Evolutionary conservation across 2,113 vertebrate species (phyloP).

Genomic region (Thryonomys swinderianus): DNA sequence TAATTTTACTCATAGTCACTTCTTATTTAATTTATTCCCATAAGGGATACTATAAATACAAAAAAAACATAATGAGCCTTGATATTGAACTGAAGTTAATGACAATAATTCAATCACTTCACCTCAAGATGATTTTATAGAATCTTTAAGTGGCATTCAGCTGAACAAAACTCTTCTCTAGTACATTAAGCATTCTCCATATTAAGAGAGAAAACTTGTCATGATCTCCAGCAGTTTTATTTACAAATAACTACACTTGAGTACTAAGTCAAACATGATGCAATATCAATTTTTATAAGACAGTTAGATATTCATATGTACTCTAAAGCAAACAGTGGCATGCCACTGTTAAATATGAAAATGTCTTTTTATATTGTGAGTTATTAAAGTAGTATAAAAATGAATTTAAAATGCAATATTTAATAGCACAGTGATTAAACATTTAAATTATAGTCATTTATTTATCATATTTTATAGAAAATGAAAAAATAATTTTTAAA

Average conservation of each 20-base stretch:
- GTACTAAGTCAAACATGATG: slow-evolving; percentile 43
- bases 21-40: slow-evolving; percentile 40
- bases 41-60: slow-evolving; percentile 43
- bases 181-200: slow-evolving; percentile 34
- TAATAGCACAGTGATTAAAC: slow-evolving; percentile 36
- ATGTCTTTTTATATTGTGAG: slow-evolving; percentile 32
- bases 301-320: slow-evolving; percentile 30
- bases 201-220: slow-evolving; percentile 44
- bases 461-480: slow-evolving; percentile 50
- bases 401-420: slow-evolving; percentile 46
- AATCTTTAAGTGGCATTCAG: slow-evolving; percentile 51
- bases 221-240: slow-evolving; percentile 34
- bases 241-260: slow-evolving; percentile 35
- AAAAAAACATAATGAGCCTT: slow-evolving; percentile 42
- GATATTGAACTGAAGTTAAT: slow-evolving; percentile 48
- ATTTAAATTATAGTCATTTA: slow-evolving; percentile 40
- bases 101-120: slow-evolving; percentile 54
- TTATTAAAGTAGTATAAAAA: slow-evolving; percentile 61
- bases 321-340: slow-evolving; percentile 57
- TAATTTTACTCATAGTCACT: background rate
- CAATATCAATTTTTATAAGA: slow-evolving; percentile 38
- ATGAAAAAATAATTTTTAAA: slow-evolving; percentile 5
- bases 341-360: slow-evolving; percentile 39
- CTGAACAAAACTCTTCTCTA: slow-evolving; percentile 48
- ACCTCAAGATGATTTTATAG: slow-evolving; percentile 39